These are phyloP conservation scores for Noctua comes DNA, from an alignment of 2,888 invertebrate genomes.

Conservation along the genomic window DNA sequence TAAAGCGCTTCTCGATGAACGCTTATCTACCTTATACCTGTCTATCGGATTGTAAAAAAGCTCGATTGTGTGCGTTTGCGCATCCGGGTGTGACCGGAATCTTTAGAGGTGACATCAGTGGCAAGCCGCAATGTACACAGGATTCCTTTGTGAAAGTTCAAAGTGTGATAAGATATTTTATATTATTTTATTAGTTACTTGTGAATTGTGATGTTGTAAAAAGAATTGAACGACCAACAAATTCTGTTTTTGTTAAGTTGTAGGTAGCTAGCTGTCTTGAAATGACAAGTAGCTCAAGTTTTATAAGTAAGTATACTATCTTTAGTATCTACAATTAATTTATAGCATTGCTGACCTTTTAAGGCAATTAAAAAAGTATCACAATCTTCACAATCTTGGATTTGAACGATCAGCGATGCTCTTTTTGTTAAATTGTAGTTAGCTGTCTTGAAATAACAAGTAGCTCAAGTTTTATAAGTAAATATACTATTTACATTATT, in stretches of 20 bases:
- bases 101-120: constrained; percentile 65
- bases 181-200: neutral
- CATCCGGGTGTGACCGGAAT: constrained; percentile 66
- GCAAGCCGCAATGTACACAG: constrained; percentile 31
- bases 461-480: neutral
- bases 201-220: neutral
- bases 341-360: constrained; percentile 1
- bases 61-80: constrained; percentile 27
- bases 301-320: neutral
- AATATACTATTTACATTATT: neutral
- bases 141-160: constrained; percentile 56
- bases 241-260: neutral
- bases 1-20: constrained; percentile 31
- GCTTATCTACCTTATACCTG: constrained; percentile 18
- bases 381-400: too few relatives aligned
- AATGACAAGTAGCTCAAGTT: neutral
- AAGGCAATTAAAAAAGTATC: constrained; percentile 20
- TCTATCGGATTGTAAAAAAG: constrained; percentile 52
- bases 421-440: too few relatives aligned
- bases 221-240: neutral
- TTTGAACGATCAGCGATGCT: neutral
- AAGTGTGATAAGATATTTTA: constrained; percentile 16
- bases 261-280: neutral
- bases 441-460: neutral
- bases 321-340: neutral